phyloP scores from a whole-genome alignment of 2,113 vertebrate genomes.

The Theristicus caerulescens region DNA sequence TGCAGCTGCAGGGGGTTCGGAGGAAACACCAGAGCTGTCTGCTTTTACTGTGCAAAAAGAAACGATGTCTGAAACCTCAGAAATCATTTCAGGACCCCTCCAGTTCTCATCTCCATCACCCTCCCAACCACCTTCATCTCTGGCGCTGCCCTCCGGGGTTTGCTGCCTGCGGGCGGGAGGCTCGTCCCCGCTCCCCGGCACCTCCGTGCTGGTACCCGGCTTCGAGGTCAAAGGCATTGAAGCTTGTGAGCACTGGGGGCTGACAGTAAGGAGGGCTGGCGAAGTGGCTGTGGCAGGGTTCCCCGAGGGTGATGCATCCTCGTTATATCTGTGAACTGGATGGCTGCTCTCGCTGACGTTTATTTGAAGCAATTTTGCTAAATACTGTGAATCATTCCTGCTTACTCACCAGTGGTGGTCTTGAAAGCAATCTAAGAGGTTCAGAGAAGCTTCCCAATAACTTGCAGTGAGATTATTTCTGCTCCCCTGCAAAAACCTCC shows the following conservation, averaged over 20 bases:
- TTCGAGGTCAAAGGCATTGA: not conserved
- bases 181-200: not conserved
- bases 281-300: not conserved
- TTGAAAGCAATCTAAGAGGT: not conserved
- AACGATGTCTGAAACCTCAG: not conserved
- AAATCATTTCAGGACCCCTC: not conserved
- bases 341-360: not conserved
- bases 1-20: not conserved
- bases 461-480: not conserved
- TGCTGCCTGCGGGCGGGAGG: not conserved
- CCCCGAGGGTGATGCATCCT: not conserved
- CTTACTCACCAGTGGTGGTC: fast-evolving
- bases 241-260: not conserved
- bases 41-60: not conserved
- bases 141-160: not conserved
- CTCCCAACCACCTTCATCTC: not conserved
- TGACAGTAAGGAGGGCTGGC: not conserved
- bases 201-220: not conserved
- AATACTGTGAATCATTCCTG: not conserved
- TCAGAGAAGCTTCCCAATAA: not conserved
- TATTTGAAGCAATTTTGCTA: not conserved
- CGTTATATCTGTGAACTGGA: not conserved
- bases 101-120: not conserved
- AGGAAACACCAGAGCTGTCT: too few relatives aligned
- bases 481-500: not conserved